Conservation (phyloP, 2,888 invertebrate genomes). For the Drosophila nr. perissopoda region DNA sequence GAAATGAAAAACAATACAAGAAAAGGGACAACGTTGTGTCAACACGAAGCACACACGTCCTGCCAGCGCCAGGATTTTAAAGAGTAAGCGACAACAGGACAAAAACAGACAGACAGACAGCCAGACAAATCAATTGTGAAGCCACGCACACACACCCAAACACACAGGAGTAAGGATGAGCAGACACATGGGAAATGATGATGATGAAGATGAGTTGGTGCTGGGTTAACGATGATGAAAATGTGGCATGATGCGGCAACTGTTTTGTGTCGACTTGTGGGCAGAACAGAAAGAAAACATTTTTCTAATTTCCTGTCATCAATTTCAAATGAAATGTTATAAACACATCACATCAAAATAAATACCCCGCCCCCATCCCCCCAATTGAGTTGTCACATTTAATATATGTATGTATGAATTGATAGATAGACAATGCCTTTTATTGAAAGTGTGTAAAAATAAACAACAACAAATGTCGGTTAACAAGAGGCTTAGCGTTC, state of each 20-base stretch:
- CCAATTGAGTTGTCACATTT: constrained; percentile 49
- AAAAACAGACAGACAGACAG: not conserved
- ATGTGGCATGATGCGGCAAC: constrained; percentile 7
- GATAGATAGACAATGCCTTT: constrained; percentile 12
- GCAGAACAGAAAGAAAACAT: constrained; percentile 67
- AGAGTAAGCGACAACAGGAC: constrained; percentile 39
- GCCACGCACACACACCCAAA: constrained; percentile 29
- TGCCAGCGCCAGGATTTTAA: constrained; percentile 59
- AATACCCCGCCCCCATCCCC: not conserved
- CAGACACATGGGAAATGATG: constrained; percentile 36
- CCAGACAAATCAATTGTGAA: constrained; percentile 61
- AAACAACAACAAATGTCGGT: constrained; percentile 66
- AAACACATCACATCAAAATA: constrained; percentile 28
- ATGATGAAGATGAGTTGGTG: constrained; percentile 18
- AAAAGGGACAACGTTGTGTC: constrained; percentile 49
- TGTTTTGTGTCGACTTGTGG: constrained; percentile 22
- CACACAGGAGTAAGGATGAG: constrained; percentile 10
- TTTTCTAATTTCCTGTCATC: constrained; percentile 82
- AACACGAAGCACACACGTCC: constrained; percentile 27
- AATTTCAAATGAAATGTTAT: constrained; percentile 77
- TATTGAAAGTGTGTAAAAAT: constrained; percentile 58
- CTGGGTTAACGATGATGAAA: constrained; percentile 8
- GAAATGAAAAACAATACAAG: constrained; percentile 33
- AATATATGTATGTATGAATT: not conserved
- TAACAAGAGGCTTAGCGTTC: constrained; percentile 46